Conservation (phyloP, 2,797 vertebrate genomes). For the Labeo calbasu region DNA sequence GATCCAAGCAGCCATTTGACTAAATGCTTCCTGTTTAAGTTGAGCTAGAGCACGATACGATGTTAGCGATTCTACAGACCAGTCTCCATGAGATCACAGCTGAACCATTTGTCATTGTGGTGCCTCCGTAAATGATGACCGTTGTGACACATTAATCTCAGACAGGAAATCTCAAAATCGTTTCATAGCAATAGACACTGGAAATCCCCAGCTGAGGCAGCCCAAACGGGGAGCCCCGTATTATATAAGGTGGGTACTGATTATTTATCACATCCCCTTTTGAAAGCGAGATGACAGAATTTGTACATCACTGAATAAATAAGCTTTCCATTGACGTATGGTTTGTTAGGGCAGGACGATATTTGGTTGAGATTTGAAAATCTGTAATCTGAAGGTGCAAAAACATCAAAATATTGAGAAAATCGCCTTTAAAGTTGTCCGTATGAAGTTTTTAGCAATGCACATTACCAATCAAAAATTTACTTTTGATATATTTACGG, state of each 20-base stretch:
- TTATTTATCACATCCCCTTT: constrained; percentile 42
- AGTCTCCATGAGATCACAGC: neutral
- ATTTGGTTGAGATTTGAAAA: too few species aligned
- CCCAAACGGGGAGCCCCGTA: neutral
- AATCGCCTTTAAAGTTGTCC: too few species aligned
- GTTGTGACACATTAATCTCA: constrained; percentile 21
- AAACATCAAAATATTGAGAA: too few species aligned
- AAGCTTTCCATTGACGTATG: too few species aligned
- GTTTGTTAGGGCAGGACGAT: too few species aligned
- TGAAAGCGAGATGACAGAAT: neutral
- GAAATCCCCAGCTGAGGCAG: constrained; percentile 48
- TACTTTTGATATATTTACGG: too few species aligned
- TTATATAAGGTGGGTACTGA: constrained; percentile 11
- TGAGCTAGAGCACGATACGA: constrained; percentile 5
- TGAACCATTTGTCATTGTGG: neutral
- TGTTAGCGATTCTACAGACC: constrained; percentile 3
- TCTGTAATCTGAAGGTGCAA: too few species aligned
- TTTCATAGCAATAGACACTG: constrained; percentile 26
- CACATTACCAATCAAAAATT: too few species aligned
- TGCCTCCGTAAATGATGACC: neutral
- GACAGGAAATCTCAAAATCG: constrained; percentile 42
- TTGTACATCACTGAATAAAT: too few species aligned
- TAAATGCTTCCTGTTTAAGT: constrained; percentile 50
- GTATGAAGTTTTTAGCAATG: too few species aligned
- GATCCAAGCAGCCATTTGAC: constrained; percentile 33